Conservation (phyloP, 2,113 vertebrate genomes). For the Rynchops niger region DNA sequence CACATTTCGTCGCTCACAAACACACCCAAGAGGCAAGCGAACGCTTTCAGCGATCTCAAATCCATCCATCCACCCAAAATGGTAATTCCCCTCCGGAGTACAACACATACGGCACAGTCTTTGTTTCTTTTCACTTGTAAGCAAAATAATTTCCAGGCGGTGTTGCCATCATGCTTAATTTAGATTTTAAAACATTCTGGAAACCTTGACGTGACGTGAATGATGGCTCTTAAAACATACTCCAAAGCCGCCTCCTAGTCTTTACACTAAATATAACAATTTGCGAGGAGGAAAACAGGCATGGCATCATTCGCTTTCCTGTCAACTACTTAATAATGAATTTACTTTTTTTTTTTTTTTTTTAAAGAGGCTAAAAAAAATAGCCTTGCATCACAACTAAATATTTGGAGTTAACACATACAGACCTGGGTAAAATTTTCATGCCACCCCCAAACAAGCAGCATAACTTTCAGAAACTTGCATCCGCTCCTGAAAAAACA, state of each 20-base stretch:
- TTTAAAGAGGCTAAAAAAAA: background rate
- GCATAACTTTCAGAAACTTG: background rate
- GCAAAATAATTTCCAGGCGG: background rate
- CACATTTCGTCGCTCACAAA: background rate
- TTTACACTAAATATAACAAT: background rate
- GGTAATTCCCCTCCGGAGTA: background rate
- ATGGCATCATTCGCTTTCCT: background rate
- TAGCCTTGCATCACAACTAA: background rate
- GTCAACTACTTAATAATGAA: background rate
- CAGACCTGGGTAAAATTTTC: background rate
- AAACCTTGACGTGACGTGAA: background rate
- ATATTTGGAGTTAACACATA: background rate
- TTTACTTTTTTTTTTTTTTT: background rate
- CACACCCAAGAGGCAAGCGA: accelerated
- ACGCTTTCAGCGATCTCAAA: background rate
- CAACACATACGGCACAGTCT: background rate
- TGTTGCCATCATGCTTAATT: background rate
- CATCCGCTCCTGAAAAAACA: background rate
- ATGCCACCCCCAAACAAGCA: background rate
- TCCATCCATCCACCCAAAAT: background rate
- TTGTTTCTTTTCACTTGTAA: background rate
- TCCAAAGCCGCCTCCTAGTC: background rate
- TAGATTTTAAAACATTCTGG: background rate
- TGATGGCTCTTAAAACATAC: background rate
- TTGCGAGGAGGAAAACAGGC: background rate